A percentile compares a stretch with the other conserved stretches of the same genome.
phyloP scores from a whole-genome alignment of 2,113 vertebrate genomes.

The Acanthisitta chloris region DNA sequence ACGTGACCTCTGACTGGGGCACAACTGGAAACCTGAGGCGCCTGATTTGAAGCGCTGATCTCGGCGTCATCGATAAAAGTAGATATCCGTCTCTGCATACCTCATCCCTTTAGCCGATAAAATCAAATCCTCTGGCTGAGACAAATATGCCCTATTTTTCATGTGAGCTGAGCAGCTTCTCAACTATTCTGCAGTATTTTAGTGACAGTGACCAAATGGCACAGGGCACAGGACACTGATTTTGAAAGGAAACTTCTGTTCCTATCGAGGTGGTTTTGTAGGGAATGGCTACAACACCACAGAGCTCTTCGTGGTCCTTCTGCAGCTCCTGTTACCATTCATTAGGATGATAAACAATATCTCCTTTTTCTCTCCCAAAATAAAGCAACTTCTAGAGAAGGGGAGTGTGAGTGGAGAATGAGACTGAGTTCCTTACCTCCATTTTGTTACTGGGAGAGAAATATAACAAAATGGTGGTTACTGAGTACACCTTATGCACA shows the following conservation, averaged over 20 bases:
- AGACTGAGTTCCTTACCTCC: background rate
- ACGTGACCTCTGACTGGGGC: background rate
- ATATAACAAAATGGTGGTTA: conserved; percentile 10
- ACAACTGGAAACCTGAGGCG: background rate
- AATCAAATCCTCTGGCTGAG: conserved; percentile 36
- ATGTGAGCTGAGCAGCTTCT: background rate
- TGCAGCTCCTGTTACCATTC: background rate
- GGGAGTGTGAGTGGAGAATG: background rate
- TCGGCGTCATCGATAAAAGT: background rate
- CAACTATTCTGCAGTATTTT: background rate
- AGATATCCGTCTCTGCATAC: background rate
- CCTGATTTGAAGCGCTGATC: background rate
- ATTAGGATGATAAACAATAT: background rate
- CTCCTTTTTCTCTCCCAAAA: fast-evolving
- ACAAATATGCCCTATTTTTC: conserved; percentile 49
- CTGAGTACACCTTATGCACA: background rate
- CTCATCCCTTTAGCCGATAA: conserved; percentile 31
- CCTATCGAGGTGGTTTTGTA: background rate
- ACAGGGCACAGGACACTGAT: fast-evolving
- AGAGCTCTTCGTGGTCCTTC: background rate
- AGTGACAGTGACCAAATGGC: conserved; percentile 28
- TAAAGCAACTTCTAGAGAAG: background rate
- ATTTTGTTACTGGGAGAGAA: conserved; percentile 7
- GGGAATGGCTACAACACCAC: background rate
- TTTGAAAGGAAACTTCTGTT: background rate